Percentiles rank a stretch among this genome's conserved stretches.
Evolutionary conservation across 2,888 invertebrate species (phyloP).

Genomic region (Idaea straminata): DNA sequence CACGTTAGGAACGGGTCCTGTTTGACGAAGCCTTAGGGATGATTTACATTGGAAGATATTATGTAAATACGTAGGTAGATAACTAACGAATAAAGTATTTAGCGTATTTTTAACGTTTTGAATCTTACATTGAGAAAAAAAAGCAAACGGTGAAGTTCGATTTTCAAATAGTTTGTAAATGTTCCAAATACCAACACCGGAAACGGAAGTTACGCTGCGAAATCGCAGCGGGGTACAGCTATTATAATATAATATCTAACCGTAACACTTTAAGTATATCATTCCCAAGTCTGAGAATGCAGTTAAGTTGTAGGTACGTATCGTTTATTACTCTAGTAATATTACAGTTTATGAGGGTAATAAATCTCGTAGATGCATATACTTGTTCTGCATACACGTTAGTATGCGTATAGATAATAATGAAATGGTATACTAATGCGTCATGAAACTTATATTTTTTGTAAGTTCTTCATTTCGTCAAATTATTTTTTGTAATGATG

Average conservation of each 20-base stretch:
- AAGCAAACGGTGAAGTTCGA: no score
- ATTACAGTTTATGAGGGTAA: constrained; percentile 66
- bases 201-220: background rate
- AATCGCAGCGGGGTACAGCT: background rate
- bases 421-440: background rate
- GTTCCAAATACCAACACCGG: no score
- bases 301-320: constrained; percentile 54
- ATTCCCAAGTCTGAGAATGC: constrained; percentile 44
- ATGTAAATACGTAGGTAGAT: no score
- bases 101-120: no score
- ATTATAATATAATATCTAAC: background rate
- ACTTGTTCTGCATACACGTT: constrained; percentile 23
- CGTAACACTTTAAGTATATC: background rate
- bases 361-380: constrained; percentile 61
- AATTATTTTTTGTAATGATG: background rate
- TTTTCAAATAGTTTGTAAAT: no score
- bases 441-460: background rate
- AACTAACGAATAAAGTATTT: no score
- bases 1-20: no score
- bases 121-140: no score
- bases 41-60: no score
- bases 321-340: constrained; percentile 67
- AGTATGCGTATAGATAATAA: background rate
- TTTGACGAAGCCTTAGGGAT: no score
- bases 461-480: background rate